Evolutionary conservation across 2,113 vertebrate genomes (phyloP).

Genomic region (Dromas ardeola): DNA sequence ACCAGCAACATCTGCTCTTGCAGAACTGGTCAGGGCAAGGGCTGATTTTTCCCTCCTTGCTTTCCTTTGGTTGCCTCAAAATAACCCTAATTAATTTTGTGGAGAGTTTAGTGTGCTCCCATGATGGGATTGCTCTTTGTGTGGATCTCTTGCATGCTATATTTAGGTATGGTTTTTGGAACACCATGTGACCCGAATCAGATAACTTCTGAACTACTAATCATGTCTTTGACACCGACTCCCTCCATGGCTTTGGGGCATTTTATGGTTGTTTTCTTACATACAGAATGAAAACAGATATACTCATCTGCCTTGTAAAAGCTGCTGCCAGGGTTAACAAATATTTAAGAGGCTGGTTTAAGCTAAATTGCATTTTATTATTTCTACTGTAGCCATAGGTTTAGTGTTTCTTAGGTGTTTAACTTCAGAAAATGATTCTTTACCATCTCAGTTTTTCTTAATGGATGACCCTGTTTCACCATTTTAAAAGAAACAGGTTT

Average conservation of each 20-base stretch:
- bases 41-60: background rate
- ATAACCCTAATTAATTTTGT: conserved; percentile 49
- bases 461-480: background rate
- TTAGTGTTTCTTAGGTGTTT: background rate
- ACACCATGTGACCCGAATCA: conserved; percentile 64
- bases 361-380: background rate
- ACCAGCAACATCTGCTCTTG: background rate
- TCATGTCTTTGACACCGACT: conserved; percentile 39
- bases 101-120: conserved; percentile 25
- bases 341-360: background rate
- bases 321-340: background rate
- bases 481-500: background rate
- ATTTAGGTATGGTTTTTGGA: conserved; percentile 64
- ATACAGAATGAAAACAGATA: background rate
- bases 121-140: conserved; percentile 55
- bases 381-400: background rate
- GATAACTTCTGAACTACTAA: conserved; percentile 65
- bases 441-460: background rate
- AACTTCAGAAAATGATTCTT: background rate
- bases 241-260: conserved; percentile 6
- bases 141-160: conserved; percentile 44
- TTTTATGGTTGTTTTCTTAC: conserved; percentile 21
- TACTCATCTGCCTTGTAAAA: background rate
- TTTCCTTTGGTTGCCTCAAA: conserved; percentile 17
- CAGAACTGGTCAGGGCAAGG: background rate